Base-by-base conservation (phyloP, 2,888 invertebrate genomes). In the Ormyrus pomaceus region DNA sequence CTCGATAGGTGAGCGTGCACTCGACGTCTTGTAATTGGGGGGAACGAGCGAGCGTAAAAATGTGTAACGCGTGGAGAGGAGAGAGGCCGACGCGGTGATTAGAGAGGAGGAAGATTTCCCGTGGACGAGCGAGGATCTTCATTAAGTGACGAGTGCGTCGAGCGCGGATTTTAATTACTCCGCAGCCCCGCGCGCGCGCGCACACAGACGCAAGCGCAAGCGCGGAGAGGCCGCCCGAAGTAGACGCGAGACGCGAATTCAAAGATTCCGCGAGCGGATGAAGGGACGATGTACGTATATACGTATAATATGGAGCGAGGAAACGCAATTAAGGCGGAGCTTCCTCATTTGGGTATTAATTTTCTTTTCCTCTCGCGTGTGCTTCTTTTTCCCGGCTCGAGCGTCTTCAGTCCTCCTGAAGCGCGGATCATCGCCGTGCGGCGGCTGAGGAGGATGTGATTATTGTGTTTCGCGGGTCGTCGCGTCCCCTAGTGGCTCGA, bases 121-220 rank as follows among this genome's bases (percentile, higher is more conserved):
- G 50, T 9, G n/a, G 9, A 19, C 19, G 45, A 10, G 50, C 19
- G 45, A 10, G 56, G 61, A 59, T 84, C 84, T 84, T 86, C 85
- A 84, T 86, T 84, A 85, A 81, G 79, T 73, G 77, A 83, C 83
- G 82, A 85, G 82, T 68, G 65, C 73, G 69, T 71, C 69, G 56
- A n/a, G 74, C 55, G 78, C 77, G 82, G 83, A 84, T 86, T 86
- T 86, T 86, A 86, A 86, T 86, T 86, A 84, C 78, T 75, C 48
- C 7, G 45, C 19, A 19, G 19, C 19, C 1, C 19, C 19, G 19
- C 19, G 19, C 19, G 19, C n/a, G n/a, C 19, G 19, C 19, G 19
- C 19, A 19, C 19, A 19, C 19, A 19, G 19, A 19, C 19, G 19
- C 19, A 1, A 1, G 19, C 19, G 19, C 19, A 19, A 19, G 19